Conservation (phyloP, 2,888 invertebrate species). For the Caenorhabditis sulstoni region DNA sequence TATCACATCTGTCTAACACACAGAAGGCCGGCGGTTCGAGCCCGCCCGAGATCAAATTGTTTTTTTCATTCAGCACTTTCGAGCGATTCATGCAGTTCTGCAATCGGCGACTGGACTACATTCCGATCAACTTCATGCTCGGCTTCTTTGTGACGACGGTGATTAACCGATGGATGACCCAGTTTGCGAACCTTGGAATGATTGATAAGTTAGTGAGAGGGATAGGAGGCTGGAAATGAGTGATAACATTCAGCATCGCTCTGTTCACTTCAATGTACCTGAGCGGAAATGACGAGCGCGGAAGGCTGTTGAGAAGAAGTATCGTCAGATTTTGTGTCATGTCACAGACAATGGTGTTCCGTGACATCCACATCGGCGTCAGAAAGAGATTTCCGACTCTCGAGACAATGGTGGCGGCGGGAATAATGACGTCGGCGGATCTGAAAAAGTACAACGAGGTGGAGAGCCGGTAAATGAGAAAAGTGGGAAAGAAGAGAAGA, state of each 20-base stretch:
- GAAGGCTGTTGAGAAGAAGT: constrained; percentile 68
- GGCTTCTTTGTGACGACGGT: constrained; percentile 74
- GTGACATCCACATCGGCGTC: constrained; percentile 69
- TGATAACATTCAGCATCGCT: constrained; percentile 62
- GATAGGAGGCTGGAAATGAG: background rate
- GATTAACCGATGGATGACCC: constrained; percentile 67
- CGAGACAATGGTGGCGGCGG: constrained; percentile 65
- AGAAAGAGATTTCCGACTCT: constrained; percentile 66
- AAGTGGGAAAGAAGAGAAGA: background rate
- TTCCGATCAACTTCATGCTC: constrained; percentile 73
- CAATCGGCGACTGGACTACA: constrained; percentile 66
- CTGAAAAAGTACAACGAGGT: constrained; percentile 54
- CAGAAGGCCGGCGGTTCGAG: constrained; percentile 11
- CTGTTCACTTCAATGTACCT: constrained; percentile 68
- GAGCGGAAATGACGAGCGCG: constrained; percentile 70
- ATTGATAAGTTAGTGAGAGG: constrained; percentile 61
- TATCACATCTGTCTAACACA: constrained; percentile 18
- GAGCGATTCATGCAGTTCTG: constrained; percentile 66
- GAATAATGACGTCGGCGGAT: constrained; percentile 55
- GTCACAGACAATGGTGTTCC: constrained; percentile 69
- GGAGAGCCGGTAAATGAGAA: constrained; percentile 30
- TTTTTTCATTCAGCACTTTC: constrained; percentile 62
- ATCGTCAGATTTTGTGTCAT: constrained; percentile 70
- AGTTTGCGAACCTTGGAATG: constrained; percentile 67
- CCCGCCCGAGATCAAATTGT: background rate